Percentiles rank a stretch among this genome's conserved stretches.
Evolutionary conservation across 2,888 invertebrate genomes (phyloP).

Genomic region (Synergus japonicus): DNA sequence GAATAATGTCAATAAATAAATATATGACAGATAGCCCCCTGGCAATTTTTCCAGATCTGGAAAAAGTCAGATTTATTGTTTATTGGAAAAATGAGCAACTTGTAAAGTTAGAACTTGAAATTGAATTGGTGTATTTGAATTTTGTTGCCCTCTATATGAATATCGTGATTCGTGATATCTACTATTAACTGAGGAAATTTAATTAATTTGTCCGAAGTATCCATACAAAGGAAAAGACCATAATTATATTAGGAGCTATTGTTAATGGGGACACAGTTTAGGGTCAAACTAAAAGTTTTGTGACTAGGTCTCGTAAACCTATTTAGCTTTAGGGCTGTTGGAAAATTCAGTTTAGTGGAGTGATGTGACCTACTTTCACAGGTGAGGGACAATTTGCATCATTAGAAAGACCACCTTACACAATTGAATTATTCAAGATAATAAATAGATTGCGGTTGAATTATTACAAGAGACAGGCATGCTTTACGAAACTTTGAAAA

Average conservation of each 20-base stretch:
- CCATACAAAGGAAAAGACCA: not conserved
- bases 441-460: not conserved
- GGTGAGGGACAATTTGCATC: constrained; percentile 10
- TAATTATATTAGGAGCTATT: not conserved
- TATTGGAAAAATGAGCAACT: not conserved
- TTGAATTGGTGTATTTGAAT: not conserved
- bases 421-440: constrained; percentile 1
- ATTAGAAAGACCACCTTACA: not conserved
- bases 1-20: not conserved
- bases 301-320: constrained; percentile 6
- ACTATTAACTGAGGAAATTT: not conserved
- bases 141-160: not conserved
- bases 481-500: too few relatives aligned
- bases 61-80: not conserved
- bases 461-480: not conserved
- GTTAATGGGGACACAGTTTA: not conserved
- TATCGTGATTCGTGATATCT: not conserved
- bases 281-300: constrained; percentile 16
- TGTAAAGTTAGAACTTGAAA: not conserved
- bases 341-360: constrained; percentile 29
- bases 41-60: not conserved
- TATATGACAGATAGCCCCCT: not conserved
- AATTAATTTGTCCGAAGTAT: not conserved
- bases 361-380: constrained; percentile 14
- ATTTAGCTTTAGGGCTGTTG: constrained; percentile 19